Evolutionary conservation across 2,797 vertebrate species (phyloP).

Genomic region (Rhynchotus rufescens): DNA sequence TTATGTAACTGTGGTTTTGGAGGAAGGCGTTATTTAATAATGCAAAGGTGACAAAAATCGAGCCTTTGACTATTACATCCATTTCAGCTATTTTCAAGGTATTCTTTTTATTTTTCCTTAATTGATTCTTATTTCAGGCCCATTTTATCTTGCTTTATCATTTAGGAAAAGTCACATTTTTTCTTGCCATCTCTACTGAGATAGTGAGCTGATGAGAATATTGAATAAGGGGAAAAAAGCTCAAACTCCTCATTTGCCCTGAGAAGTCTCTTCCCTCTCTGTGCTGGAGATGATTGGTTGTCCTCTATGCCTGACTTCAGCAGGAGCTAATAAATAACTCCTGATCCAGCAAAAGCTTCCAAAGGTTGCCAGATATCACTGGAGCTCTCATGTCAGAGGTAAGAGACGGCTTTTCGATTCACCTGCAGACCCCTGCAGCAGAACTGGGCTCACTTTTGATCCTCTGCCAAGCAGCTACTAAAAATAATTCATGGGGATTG

Average conservation of each 20-base stretch:
- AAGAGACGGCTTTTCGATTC: conserved; percentile 27
- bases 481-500: background rate
- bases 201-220: too few species aligned
- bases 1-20: background rate
- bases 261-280: conserved; percentile 14
- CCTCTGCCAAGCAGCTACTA: background rate
- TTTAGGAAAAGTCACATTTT: conserved; percentile 13
- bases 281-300: background rate
- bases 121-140: background rate
- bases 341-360: conserved; percentile 9
- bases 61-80: background rate
- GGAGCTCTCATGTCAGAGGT: conserved; percentile 4
- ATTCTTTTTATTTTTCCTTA: background rate
- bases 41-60: background rate
- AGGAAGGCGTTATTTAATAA: background rate
- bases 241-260: conserved; percentile 1
- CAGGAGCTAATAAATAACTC: conserved; percentile 52
- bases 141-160: background rate
- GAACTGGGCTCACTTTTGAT: background rate
- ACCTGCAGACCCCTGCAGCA: background rate
- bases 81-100: background rate
- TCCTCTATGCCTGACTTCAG: conserved; percentile 6
- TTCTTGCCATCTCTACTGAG: conserved; percentile 14
- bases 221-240: conserved; percentile 13
- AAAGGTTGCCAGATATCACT: conserved; percentile 35